Evolutionary conservation across 2,113 vertebrate species (phyloP), one percentile per base, ranked within the genome.

Genomic region (Xenopus borealis): DNA sequence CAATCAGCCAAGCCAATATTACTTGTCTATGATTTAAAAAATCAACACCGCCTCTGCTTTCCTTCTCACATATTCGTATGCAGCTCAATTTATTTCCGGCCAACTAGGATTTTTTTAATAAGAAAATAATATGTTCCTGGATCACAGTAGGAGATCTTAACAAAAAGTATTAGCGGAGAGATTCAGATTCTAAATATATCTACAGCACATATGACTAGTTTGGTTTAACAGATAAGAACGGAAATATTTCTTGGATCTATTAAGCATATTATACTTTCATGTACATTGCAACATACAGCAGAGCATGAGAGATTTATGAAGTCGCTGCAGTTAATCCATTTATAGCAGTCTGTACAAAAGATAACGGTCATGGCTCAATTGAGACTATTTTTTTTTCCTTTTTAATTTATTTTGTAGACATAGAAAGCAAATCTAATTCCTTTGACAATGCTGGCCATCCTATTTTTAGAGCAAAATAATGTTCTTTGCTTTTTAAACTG

Each of bases 391-490:
- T 79, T 82, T 78, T 62, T 9, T 62, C 75, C 80, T 72, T 82
- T 55, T 79, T 83, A 78, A 62, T 9, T 62, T 78, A 81, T 75
- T 82, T 72, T 80, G 79, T 71, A 78, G 77, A 62, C 61, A 79
- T 12, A 19, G 4, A 85, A 85, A 82, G 76, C 75, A 85, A 82
- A 82, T 84, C 72, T 80, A 83, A 69, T 84, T 81, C 72, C 78
- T 78, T 76, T 33, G 83, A 80, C 79, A 82, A 46, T 84, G 81
- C 79, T 8, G 1, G 0, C 14, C 46, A 78, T 62, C 66, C 80
- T 86, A 80, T 82, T 85, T 85, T 84, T 75, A 72, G 72, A 85
- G 68, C 57, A 78, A 83, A 83, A 82, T 79, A 81, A 83, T 44
- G 73, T 82, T 78, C 80, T 81, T 52, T 53, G 79, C 70, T 75